phyloP scores from a whole-genome alignment of 2,888 invertebrate species.

The Drosophila tanythrix region DNA sequence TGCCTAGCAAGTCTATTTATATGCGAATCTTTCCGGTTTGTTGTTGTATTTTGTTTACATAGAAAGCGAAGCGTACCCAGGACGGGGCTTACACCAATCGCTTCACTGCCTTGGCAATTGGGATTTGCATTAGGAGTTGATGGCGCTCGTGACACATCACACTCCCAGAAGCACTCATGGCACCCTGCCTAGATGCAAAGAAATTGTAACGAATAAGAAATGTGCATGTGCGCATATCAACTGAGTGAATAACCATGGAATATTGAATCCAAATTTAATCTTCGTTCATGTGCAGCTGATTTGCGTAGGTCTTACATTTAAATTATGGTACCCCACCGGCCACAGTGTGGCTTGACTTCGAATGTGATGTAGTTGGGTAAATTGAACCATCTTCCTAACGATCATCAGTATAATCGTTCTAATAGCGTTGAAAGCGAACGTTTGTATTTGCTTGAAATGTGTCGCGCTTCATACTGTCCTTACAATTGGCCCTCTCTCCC shows the following conservation, averaged over 20 bases:
- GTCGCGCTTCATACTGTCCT: conserved; percentile 33
- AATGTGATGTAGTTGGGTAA: neutral
- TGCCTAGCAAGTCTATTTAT: conserved; percentile 51
- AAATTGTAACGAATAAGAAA: neutral
- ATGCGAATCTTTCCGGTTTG: conserved; percentile 45
- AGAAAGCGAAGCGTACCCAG: conserved; percentile 13
- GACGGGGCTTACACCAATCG: conserved; percentile 45
- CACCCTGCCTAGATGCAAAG: conserved; percentile 22
- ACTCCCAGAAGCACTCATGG: conserved; percentile 12
- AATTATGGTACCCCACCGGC: neutral
- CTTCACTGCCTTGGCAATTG: conserved; percentile 46
- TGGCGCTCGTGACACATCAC: conserved; percentile 34
- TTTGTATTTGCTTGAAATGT: conserved; percentile 9
- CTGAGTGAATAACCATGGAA: conserved; percentile 27
- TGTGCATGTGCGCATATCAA: conserved; percentile 9
- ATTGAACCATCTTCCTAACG: conserved; percentile 11
- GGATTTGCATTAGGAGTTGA: conserved; percentile 56
- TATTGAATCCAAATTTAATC: conserved; percentile 44
- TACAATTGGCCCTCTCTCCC: conserved; percentile 5
- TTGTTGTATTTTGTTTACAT: conserved; percentile 44
- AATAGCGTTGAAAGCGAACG: conserved; percentile 2
- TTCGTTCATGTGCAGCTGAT: conserved; percentile 46
- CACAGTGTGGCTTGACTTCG: neutral
- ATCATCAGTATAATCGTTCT: neutral
- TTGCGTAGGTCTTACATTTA: conserved; percentile 28